These are phyloP conservation scores for Endotricha flammealis DNA, from an alignment of 2,888 invertebrate species.

Conservation along the genomic window DNA sequence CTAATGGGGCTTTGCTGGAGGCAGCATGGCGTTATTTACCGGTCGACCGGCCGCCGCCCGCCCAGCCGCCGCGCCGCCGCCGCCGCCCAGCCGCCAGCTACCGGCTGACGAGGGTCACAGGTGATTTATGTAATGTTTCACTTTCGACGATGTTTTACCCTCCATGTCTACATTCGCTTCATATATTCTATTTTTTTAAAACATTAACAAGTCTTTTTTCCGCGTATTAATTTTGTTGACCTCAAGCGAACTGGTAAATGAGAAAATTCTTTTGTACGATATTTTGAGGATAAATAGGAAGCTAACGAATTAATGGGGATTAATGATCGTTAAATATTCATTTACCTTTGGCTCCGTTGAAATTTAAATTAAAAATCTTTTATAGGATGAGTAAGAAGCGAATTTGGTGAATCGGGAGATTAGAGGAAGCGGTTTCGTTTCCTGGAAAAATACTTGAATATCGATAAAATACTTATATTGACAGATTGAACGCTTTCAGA, in stretches of 20 bases:
- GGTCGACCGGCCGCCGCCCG: conserved; percentile 19
- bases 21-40: conserved; percentile 53
- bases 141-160: conserved; percentile 49
- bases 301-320: too few relatives aligned
- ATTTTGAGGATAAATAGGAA: background rate
- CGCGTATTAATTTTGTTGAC: conserved; percentile 10
- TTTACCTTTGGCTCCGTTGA: too few relatives aligned
- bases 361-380: too few relatives aligned
- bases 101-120: conserved; percentile 58
- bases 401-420: too few relatives aligned
- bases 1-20: conserved; percentile 39
- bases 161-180: conserved; percentile 26
- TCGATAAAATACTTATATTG: too few relatives aligned
- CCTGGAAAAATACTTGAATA: too few relatives aligned
- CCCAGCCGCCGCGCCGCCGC: conserved; percentile 9
- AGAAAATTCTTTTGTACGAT: background rate
- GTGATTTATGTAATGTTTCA: conserved; percentile 69
- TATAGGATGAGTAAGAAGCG: too few relatives aligned
- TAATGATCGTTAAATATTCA: too few relatives aligned
- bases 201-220: conserved; percentile 11
- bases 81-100: conserved; percentile 22
- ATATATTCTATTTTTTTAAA: conserved; percentile 16
- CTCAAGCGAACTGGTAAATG: background rate
- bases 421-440: too few relatives aligned
- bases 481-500: too few relatives aligned